Base-by-base conservation (phyloP, 2,888 invertebrate genomes). In the Acheta domesticus region DNA sequence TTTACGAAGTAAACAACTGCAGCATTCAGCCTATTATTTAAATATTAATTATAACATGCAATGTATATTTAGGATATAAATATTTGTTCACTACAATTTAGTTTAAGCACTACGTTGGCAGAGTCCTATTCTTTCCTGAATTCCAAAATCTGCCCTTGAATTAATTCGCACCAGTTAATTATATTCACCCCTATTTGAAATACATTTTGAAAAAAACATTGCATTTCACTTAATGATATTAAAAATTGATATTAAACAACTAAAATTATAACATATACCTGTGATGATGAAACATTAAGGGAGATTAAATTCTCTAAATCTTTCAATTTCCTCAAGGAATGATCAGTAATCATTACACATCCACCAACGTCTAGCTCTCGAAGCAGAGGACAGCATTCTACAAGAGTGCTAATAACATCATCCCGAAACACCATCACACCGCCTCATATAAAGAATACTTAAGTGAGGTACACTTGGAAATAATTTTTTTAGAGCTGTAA, bases 201-300 rank as follows among this genome's bases (percentile, higher is more conserved):
- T 75, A 12, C 75, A 5, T 75, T 77, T 49, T 19, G n/a, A n/a
- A 20, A 77, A 14, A 77, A n/a, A 20, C 2, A 19, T 49, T 62
- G 21, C 20, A 49, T 16, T 49, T 49, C n/a, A 2, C 8, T n/a
- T 1, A 36, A 8, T 36, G 0, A 36, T 36, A 36, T 36, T 8
- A 36, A 36, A 36, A 36, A 36, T 36, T 36, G 36, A n/a, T n/a
- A n/a, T n/a, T n/a, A n/a, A 36, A 5, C 36, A 36, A 36, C 36
- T 36, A 36, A 36, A 62, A 62, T 62, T 12, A 16, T 23, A 48
- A 48, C 19, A n/a, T 79, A 83, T 84, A 87, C 87, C 83, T 86
- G 84, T 23, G 87, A 86, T 48, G 84, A 83, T 11, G 87, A 86
- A 78, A 87, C 82, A 77, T 85, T 86, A 14, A 88, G 80, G 80